Conservation (phyloP, 2,113 vertebrate genomes). For the Neolamprologus devosi region DNA sequence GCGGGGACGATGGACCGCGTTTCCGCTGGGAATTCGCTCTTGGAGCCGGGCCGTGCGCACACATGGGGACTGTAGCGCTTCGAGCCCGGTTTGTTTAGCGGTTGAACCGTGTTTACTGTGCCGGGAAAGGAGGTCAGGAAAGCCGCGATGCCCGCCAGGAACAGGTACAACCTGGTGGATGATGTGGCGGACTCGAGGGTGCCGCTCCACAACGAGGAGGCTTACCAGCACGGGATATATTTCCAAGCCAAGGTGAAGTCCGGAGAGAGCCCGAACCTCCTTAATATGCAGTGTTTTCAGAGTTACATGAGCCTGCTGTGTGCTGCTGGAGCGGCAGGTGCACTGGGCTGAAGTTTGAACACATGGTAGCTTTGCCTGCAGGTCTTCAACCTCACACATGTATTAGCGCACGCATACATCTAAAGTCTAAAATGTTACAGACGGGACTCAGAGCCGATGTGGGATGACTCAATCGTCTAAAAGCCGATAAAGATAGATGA, state of each 20-base stretch:
- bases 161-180: constrained; percentile 91
- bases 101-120: not conserved
- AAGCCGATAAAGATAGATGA: not conserved
- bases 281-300: not conserved
- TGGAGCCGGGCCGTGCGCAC: not conserved
- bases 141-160: constrained; percentile 76
- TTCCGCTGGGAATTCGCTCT: not conserved
- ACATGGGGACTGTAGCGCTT: not conserved
- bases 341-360: constrained; percentile 35
- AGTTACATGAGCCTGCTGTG: not conserved
- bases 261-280: not conserved
- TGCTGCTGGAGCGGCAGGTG: constrained; percentile 19
- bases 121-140: not conserved
- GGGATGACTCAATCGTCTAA: not conserved
- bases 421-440: not conserved
- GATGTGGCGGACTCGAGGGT: constrained; percentile 82
- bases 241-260: constrained; percentile 87
- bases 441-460: not conserved
- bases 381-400: not conserved
- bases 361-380: not conserved
- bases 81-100: not conserved
- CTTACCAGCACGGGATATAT: constrained; percentile 84
- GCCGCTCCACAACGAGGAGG: constrained; percentile 87
- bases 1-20: constrained; percentile 42
- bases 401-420: not conserved